phyloP scores from a whole-genome alignment of 1,140 invertebrate species.

The Megathymus violae region DNA sequence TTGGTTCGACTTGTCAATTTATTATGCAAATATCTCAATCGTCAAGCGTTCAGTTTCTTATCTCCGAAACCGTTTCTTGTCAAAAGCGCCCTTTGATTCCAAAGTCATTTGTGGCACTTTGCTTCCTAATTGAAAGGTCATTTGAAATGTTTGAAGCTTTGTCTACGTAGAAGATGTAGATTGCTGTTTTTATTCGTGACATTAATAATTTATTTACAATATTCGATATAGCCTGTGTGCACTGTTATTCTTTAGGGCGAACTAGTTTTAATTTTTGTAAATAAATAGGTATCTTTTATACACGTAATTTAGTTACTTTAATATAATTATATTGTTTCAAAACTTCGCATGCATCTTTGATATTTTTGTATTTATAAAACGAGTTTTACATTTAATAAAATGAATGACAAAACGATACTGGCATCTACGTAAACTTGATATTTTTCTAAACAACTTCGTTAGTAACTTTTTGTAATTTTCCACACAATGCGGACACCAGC shows the following conservation, averaged over 20 bases:
- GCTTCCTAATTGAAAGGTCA: slow-evolving; percentile 30
- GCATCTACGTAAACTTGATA: too few species aligned
- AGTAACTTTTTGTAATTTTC: slow-evolving; percentile 6
- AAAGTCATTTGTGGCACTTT: slow-evolving; percentile 17
- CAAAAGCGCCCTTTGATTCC: slow-evolving; percentile 23
- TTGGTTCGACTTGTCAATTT: slow-evolving; percentile 47
- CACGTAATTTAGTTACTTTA: too few species aligned
- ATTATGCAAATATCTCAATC: slow-evolving; percentile 49
- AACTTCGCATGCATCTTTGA: too few species aligned
- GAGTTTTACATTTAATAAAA: not conserved
- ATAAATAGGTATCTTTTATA: too few species aligned
- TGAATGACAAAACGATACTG: too few species aligned
- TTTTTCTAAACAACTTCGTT: not conserved
- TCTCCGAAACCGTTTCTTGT: slow-evolving; percentile 32
- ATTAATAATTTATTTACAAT: slow-evolving; percentile 4
- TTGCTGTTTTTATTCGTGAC: too few species aligned
- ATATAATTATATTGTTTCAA: too few species aligned
- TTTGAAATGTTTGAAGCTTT: slow-evolving; percentile 29
- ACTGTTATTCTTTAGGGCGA: too few species aligned
- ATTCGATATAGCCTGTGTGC: too few species aligned
- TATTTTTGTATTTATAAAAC: not conserved
- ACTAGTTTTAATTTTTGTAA: too few species aligned
- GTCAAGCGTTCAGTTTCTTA: slow-evolving; percentile 32
- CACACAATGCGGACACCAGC: not conserved
- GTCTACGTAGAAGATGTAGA: too few species aligned